A percentile compares a stretch with the other conserved stretches of the same genome.
Evolutionary conservation across 2,888 invertebrate genomes (phyloP).

Genomic region (Troglohyphantes excavatus): DNA sequence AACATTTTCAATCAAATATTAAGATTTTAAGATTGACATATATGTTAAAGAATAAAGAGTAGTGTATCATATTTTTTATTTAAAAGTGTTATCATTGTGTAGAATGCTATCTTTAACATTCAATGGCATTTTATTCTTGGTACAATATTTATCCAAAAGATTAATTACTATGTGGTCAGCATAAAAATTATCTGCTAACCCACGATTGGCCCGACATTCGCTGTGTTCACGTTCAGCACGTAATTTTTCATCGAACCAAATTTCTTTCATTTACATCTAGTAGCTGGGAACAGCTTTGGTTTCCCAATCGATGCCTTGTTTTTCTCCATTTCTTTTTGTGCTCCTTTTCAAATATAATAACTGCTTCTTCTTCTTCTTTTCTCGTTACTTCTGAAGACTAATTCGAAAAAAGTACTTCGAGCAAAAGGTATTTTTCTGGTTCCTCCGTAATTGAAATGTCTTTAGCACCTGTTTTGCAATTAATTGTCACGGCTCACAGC

Average conservation of each 20-base stretch:
- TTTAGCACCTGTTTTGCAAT: slow-evolving; percentile 74
- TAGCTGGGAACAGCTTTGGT: not conserved
- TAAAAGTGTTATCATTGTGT: too few species aligned
- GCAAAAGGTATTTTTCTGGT: slow-evolving; percentile 43
- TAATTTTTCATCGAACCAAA: not conserved
- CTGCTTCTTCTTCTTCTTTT: slow-evolving; percentile 30
- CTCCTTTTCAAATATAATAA: slow-evolving; percentile 58
- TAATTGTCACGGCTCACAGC: slow-evolving; percentile 59
- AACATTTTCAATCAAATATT: too few species aligned
- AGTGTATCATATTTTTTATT: too few species aligned
- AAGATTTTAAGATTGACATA: too few species aligned
- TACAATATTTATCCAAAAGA: not conserved
- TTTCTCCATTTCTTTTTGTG: slow-evolving; percentile 3
- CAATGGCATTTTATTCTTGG: not conserved
- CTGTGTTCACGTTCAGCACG: not conserved
- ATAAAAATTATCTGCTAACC: slow-evolving; percentile 31
- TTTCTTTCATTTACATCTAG: slow-evolving; percentile 9
- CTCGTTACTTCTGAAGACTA: slow-evolving; percentile 32
- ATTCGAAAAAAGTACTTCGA: slow-evolving; percentile 9
- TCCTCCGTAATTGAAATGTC: slow-evolving; percentile 73
- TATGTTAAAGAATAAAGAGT: too few species aligned
- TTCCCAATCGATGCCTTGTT: slow-evolving; percentile 47
- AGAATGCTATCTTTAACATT: too few species aligned
- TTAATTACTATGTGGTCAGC: slow-evolving; percentile 9
- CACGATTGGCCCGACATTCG: not conserved